These are phyloP conservation scores for Mythimna ferrago DNA, from an alignment of 2,888 invertebrate species.

Conservation along the genomic window DNA sequence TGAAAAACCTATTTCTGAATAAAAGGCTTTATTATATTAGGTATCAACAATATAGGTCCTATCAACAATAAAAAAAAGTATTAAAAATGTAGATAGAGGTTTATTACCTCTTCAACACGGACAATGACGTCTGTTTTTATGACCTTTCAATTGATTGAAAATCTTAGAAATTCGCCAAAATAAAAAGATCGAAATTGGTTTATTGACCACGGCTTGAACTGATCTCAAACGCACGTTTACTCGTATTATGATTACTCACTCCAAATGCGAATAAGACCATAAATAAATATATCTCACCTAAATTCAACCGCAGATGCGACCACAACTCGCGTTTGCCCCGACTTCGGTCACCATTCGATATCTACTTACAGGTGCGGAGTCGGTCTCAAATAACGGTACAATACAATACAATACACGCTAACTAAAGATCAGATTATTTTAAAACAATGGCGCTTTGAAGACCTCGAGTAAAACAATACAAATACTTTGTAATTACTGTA, in stretches of 20 bases:
- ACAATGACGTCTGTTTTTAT: not conserved
- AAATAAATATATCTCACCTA: conserved; percentile 34
- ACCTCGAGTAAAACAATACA: conserved; percentile 17
- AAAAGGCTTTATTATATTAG: too few relatives aligned
- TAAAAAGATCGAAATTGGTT: not conserved
- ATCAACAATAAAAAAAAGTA: too few relatives aligned
- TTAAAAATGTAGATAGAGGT: not conserved
- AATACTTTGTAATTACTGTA: conserved; percentile 29
- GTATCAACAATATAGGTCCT: too few relatives aligned
- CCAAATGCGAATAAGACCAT: conserved; percentile 4
- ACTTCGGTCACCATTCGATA: conserved; percentile 49
- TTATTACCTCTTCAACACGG: not conserved
- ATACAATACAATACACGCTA: conserved; percentile 36
- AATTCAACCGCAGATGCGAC: conserved; percentile 45
- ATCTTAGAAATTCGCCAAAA: not conserved
- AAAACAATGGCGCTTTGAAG: conserved; percentile 39
- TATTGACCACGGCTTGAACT: not conserved
- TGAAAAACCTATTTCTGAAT: too few relatives aligned
- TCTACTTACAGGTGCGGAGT: conserved; percentile 43
- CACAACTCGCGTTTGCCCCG: conserved; percentile 28
- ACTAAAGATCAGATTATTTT: conserved; percentile 30
- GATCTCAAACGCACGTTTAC: not conserved
- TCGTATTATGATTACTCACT: not conserved
- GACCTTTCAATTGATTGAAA: not conserved
- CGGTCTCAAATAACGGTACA: conserved; percentile 53